These are phyloP conservation scores for Accipiter virgatus DNA, from an alignment of 2,113 vertebrate species.

Conservation along the genomic window DNA sequence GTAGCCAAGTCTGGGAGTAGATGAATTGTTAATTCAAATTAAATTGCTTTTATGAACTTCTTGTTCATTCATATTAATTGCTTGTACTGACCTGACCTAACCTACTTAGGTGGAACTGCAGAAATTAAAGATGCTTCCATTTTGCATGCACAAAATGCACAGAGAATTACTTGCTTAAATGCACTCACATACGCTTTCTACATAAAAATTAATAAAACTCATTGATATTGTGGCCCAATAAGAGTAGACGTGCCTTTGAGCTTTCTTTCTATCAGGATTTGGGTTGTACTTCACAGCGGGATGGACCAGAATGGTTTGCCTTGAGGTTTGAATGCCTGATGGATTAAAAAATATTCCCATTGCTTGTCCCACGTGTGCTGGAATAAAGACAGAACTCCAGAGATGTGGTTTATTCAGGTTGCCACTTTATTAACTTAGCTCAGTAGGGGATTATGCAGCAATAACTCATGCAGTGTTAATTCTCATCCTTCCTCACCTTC, in stretches of 20 bases:
- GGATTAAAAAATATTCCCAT: neutral
- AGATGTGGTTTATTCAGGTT: neutral
- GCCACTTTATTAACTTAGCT: neutral
- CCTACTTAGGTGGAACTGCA: slow-evolving; percentile 26
- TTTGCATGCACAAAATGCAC: neutral
- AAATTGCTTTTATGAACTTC: slow-evolving; percentile 59
- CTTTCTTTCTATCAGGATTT: neutral
- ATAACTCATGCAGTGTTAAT: neutral
- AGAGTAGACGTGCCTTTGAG: neutral
- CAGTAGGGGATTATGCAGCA: neutral
- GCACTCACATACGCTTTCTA: neutral
- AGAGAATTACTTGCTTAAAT: neutral
- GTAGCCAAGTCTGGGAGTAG: neutral
- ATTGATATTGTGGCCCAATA: neutral
- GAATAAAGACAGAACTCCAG: neutral
- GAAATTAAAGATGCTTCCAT: slow-evolving; percentile 13
- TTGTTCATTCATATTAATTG: slow-evolving; percentile 59
- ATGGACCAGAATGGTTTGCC: neutral
- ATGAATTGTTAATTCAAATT: slow-evolving; percentile 43
- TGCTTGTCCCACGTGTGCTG: neutral
- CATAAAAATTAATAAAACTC: neutral
- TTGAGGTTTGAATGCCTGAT: neutral
- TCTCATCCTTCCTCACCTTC: neutral
- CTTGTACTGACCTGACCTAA: slow-evolving; percentile 39
- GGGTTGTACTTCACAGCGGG: neutral